A percentile compares a stretch with the other conserved stretches of the same genome.
These are phyloP conservation scores for Scleropages formosus DNA, from an alignment of 2,797 vertebrate species.

Conservation along the genomic window DNA sequence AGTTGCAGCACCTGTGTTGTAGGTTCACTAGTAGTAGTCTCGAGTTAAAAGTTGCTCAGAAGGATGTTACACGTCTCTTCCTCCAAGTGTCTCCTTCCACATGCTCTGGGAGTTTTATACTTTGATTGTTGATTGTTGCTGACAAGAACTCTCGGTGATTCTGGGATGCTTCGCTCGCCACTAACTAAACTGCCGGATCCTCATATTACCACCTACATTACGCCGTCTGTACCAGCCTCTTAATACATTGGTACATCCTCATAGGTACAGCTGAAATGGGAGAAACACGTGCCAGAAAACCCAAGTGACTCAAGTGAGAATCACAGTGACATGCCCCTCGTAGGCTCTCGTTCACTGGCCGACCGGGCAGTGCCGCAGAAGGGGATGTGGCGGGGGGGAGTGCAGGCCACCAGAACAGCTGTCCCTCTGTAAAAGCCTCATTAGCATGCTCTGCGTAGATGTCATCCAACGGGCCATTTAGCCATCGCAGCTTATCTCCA, in stretches of 20 bases:
- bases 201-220: background rate
- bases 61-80: too few relatives aligned
- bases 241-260: background rate
- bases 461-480: constrained; percentile 17
- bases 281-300: background rate
- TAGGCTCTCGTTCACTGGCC: background rate
- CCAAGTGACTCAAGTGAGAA: constrained; percentile 10
- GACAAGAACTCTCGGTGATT: background rate
- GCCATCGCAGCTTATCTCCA: background rate
- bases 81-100: too few relatives aligned
- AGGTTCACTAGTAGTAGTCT: too few relatives aligned
- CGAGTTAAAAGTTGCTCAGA: too few relatives aligned
- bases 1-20: background rate
- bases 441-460: constrained; percentile 4
- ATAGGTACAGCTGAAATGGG: background rate
- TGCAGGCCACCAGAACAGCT: constrained; percentile 7
- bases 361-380: background rate
- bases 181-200: too few relatives aligned
- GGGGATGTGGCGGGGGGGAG: background rate
- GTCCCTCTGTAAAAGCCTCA: constrained; percentile 22
- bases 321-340: background rate
- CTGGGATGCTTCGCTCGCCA: background rate
- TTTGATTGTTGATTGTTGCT: too few relatives aligned
- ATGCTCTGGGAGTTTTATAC: too few relatives aligned
- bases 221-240: background rate